Base-by-base conservation (phyloP, 53 echinoderm and acorn worm species). In the Patiria pectinifera region DNA sequence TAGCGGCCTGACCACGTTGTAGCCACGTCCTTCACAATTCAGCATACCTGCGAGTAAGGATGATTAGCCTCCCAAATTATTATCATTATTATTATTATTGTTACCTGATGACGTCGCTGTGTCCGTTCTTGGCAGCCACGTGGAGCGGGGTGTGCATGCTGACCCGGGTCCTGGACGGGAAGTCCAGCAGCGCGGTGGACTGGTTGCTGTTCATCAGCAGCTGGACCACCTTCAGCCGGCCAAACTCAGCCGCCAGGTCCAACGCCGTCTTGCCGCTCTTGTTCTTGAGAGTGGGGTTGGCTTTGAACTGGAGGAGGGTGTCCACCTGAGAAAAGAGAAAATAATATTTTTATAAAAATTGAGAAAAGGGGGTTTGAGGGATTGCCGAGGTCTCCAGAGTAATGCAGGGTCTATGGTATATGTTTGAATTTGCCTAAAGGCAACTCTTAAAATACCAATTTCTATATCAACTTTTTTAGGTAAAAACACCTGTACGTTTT, bases 101-200 rank as follows among this genome's bases (percentile, higher is more conserved):
- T n/a, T n/a, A 98, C 99, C 94, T 97, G 43, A 96, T 95, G 26
- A 99, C 96, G 86, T 99, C 99, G 83, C 94, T 94, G 75, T 99
- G 99, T 11, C 99, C 99, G 91, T 99, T 99, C 94, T 99, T 99
- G 24, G 99, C 99, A 59, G 99, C 99, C 59, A 97, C 91, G 86
- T 99, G 99, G 2, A 99, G 91, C 11, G 99, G 99, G 2, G 99
- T 97, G 81, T 99, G 97, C 89, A 95, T 89, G 85, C 92, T 96
- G 59, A 95, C 91, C 22, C 94, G 86, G 1, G 93, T 97, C 45
- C 90, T 84, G 4, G 96, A 92, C 1, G 91, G 93, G 45, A 59
- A 84, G 3, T 92, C 97, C 62, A 99, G 92, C 8, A 96, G 94
- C 0, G 92, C 84, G 6, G 87, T 70, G 69, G 95, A 94, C 86